Base-by-base conservation (phyloP, 2,888 invertebrate species). In the Diarsia brunnea region DNA sequence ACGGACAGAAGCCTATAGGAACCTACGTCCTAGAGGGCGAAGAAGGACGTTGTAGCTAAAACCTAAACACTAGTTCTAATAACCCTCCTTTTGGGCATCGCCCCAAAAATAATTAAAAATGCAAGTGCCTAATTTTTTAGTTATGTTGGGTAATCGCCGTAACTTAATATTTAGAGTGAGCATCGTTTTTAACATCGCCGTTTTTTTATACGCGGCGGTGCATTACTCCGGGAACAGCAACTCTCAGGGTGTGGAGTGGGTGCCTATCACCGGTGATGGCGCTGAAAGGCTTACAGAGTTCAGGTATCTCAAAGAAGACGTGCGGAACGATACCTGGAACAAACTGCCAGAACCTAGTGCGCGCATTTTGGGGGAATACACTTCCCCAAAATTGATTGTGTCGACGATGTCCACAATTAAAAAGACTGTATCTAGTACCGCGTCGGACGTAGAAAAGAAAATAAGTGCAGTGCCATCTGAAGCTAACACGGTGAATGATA, bases 131-230 rank as follows among this genome's bases (percentile, higher is more conserved):
- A 93, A 92, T 90, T 84, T 89, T 89, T 85, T 88, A 91, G 94
- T 89, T 88, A 96, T 96, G 95, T 90, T 96, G 94, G 94, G 92
- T 84, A 96, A 95, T 88, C 95, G 95, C 82, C 97, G 98, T 87
- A 98, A 98, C 94, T 97, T 98, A 97, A 96, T 98, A 94, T 97
- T 98, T 92, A 97, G 98, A 89, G 97, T 98, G 93, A 98, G 98
- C 95, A 97, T 98, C 90, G 97, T 98, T 79, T 97, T 98, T 87
- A 98, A 98, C 92, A 97, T 98, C 84, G 98, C 97, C 87, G 97
- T 98, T 73, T 94, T 98, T 76, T 93, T 98, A 81, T 98, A 98
- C 93, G 97, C 98, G 84, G 98, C 98, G 89, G 97, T 98, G 92
- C 98, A 98, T 90, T 93, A 95, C 76, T 95, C 96, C 31, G 94